Percentiles rank a stretch among this genome's conserved stretches.
phyloP scores from a whole-genome alignment of 2,113 vertebrate species.

The Cromileptes altivelis region DNA sequence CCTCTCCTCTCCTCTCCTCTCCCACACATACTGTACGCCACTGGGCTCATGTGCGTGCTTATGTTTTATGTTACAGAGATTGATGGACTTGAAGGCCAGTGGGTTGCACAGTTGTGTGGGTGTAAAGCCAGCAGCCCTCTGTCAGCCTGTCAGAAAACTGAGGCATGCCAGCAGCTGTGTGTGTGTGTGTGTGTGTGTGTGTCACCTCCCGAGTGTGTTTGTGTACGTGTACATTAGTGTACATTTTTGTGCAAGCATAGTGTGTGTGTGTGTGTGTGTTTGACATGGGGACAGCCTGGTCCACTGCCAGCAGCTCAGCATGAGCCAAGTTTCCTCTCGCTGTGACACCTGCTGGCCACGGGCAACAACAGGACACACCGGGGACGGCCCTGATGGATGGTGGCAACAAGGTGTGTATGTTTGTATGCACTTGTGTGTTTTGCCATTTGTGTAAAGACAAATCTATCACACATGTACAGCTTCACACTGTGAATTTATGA shows the following conservation, averaged over 20 bases:
- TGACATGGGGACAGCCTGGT: slow-evolving; percentile 67
- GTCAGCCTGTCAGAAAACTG: slow-evolving; percentile 78
- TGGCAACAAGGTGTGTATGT: slow-evolving; percentile 40
- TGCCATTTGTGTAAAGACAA: slow-evolving; percentile 65
- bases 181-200: slow-evolving; percentile 54
- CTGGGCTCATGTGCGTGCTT: slow-evolving; percentile 49
- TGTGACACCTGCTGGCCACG: slow-evolving; percentile 81
- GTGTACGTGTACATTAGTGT: slow-evolving; percentile 46
- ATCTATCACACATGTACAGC: slow-evolving; percentile 72
- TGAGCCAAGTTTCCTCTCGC: slow-evolving; percentile 70
- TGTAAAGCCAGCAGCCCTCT: slow-evolving; percentile 75
- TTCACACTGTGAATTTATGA: slow-evolving; percentile 61
- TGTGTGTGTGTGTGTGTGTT: slow-evolving; percentile 50
- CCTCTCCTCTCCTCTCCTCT: background rate
- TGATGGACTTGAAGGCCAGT: slow-evolving; percentile 70
- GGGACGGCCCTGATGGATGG: slow-evolving; percentile 62
- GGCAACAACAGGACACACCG: slow-evolving; percentile 62
- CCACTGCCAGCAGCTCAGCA: slow-evolving; percentile 60
- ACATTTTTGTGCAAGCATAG: slow-evolving; percentile 50
- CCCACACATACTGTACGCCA: slow-evolving; percentile 7
- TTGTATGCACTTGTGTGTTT: slow-evolving; percentile 38
- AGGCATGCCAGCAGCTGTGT: slow-evolving; percentile 72
- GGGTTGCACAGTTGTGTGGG: slow-evolving; percentile 63
- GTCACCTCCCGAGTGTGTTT: slow-evolving; percentile 42
- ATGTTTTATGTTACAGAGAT: slow-evolving; percentile 67